A percentile compares a stretch with the other conserved stretches of the same genome.
phyloP scores from a whole-genome alignment of 2,113 vertebrate genomes.

The Todiramphus saurophagus region DNA sequence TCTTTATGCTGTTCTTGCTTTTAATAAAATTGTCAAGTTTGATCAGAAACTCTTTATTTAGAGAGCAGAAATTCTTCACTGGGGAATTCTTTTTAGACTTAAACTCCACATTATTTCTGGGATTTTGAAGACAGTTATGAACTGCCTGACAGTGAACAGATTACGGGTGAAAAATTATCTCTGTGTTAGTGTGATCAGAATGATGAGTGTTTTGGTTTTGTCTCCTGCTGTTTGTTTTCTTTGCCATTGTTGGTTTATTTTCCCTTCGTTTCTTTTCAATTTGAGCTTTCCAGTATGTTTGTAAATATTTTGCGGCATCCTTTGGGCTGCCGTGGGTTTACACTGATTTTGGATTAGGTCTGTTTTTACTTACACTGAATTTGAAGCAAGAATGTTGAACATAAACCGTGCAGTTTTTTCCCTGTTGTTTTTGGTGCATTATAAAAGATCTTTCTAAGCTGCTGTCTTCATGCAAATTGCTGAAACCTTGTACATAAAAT shows the following conservation, averaged over 20 bases:
- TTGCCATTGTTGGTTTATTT: neutral
- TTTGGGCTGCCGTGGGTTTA: neutral
- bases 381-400: neutral
- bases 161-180: neutral
- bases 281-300: neutral
- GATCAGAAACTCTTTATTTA: neutral
- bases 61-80: neutral
- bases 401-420: neutral
- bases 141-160: neutral
- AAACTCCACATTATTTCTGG: neutral
- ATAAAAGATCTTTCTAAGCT: neutral
- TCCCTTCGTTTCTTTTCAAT: neutral
- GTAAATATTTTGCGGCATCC: neutral
- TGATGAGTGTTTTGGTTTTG: neutral
- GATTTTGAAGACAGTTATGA: neutral
- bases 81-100: neutral
- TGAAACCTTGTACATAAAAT: neutral
- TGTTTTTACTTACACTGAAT: neutral
- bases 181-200: neutral
- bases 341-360: neutral
- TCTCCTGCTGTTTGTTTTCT: slow-evolving; percentile 20
- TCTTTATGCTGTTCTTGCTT: neutral
- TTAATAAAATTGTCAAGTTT: neutral
- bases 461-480: neutral
- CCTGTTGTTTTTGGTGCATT: neutral